phyloP scores from a whole-genome alignment of 2,888 invertebrate species.

The Saturnia japonica region DNA sequence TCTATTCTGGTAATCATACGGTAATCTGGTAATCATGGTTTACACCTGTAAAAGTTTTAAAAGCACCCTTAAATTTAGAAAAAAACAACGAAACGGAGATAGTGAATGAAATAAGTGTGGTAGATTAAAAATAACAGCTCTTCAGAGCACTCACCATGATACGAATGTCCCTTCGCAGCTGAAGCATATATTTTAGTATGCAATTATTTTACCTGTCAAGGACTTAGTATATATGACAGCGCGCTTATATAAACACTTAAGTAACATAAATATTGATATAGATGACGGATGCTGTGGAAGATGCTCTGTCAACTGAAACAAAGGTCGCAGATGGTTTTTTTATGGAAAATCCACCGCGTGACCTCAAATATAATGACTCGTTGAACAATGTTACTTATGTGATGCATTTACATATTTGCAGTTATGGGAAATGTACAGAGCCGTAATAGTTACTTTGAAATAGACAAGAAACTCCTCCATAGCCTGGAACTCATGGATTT shows the following conservation, averaged over 20 bases:
- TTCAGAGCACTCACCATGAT: too few relatives aligned
- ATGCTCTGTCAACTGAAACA: not conserved
- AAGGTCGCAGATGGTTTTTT: slow-evolving; percentile 5
- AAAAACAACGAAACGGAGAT: too few relatives aligned
- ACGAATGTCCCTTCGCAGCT: too few relatives aligned
- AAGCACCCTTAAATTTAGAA: too few relatives aligned
- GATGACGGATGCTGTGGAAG: not conserved
- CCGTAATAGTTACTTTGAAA: not conserved
- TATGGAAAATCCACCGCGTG: not conserved
- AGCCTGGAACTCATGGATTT: not conserved
- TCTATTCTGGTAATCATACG: too few relatives aligned
- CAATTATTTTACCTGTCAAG: not conserved
- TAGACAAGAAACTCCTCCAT: not conserved
- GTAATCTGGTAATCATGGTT: too few relatives aligned
- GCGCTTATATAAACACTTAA: not conserved
- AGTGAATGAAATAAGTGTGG: too few relatives aligned
- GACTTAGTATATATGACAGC: not conserved
- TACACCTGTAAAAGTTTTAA: too few relatives aligned
- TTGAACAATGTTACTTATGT: not conserved
- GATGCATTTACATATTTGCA: slow-evolving; percentile 1
- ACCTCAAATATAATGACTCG: not conserved
- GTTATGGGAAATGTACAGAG: not conserved
- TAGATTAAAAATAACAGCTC: too few relatives aligned
- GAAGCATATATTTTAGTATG: not conserved
- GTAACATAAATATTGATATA: slow-evolving; percentile 11